Percentiles rank a stretch among this genome's conserved stretches.
These are phyloP conservation scores for Leptobrachium leishanense DNA, from an alignment of 2,113 vertebrate genomes.

Conservation along the genomic window DNA sequence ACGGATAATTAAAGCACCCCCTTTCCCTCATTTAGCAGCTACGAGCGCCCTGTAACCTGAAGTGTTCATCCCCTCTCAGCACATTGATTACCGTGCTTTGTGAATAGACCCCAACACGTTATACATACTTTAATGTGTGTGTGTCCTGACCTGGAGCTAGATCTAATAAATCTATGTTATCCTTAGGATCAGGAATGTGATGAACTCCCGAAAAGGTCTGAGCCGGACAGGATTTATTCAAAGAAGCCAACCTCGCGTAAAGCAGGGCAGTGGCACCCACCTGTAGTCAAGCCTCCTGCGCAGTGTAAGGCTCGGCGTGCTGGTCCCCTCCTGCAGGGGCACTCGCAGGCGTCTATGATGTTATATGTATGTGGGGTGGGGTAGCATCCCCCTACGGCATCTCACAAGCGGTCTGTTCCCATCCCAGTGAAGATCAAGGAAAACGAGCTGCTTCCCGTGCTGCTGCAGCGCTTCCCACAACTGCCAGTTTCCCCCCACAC, in stretches of 20 bases:
- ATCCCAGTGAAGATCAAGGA: conserved; percentile 80
- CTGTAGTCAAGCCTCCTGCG: conserved; percentile 63
- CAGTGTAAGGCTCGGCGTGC: conserved; percentile 70
- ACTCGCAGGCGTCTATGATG: background rate
- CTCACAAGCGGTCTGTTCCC: conserved; percentile 18
- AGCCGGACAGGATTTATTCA: conserved; percentile 64
- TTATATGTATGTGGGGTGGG: background rate
- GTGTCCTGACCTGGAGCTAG: too few relatives aligned
- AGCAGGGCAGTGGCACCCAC: conserved; percentile 57
- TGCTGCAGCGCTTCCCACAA: conserved; percentile 84
- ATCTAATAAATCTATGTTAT: too few relatives aligned
- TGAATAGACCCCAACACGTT: too few relatives aligned
- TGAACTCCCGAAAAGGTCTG: conserved; percentile 67
- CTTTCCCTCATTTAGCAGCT: too few relatives aligned
- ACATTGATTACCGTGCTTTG: too few relatives aligned
- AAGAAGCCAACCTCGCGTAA: conserved; percentile 62
- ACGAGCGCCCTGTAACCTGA: too few relatives aligned
- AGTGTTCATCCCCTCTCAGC: too few relatives aligned
- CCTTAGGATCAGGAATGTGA: conserved; percentile 78
- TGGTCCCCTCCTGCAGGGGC: background rate
- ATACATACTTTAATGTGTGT: too few relatives aligned
- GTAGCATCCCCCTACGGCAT: background rate
- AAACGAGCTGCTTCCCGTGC: conserved; percentile 76
- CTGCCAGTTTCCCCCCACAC: conserved; percentile 78
- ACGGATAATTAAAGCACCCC: too few relatives aligned